Conservation (phyloP, 2,888 invertebrate genomes). For the Netelia fuscicornis region DNA sequence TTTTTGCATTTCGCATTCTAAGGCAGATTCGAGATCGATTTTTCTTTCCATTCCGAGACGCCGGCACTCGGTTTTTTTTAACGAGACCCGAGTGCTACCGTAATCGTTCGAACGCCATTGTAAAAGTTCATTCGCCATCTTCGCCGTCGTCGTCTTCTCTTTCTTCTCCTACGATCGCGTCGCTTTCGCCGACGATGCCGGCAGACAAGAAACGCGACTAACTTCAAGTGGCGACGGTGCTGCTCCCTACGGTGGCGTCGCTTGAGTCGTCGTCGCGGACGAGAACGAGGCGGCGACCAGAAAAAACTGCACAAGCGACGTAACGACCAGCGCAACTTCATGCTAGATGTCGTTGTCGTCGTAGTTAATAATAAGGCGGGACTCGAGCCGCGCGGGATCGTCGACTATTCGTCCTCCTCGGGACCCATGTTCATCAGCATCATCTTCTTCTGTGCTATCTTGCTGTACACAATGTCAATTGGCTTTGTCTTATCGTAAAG, state of each 20-base stretch:
- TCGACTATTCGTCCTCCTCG: slow-evolving; percentile 87
- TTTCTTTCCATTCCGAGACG: neutral
- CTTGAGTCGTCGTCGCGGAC: slow-evolving; percentile 29
- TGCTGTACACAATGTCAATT: slow-evolving; percentile 95
- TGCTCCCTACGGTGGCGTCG: slow-evolving; percentile 25
- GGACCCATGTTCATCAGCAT: slow-evolving; percentile 95
- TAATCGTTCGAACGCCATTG: slow-evolving; percentile 36
- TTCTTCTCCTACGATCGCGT: slow-evolving; percentile 66
- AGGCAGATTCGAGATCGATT: slow-evolving; percentile 50
- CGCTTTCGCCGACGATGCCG: slow-evolving; percentile 60
- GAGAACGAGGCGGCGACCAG: slow-evolving; percentile 8
- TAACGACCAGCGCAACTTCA: slow-evolving; percentile 14
- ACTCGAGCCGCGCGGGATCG: slow-evolving; percentile 76
- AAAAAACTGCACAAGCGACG: slow-evolving; percentile 4
- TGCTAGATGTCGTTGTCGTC: slow-evolving; percentile 21
- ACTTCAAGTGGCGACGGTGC: slow-evolving; percentile 2
- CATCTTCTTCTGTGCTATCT: slow-evolving; percentile 96
- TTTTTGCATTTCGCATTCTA: neutral
- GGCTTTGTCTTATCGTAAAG: slow-evolving; percentile 96
- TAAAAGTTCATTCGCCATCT: slow-evolving; percentile 43
- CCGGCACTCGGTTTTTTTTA: neutral
- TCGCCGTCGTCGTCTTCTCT: slow-evolving; percentile 54
- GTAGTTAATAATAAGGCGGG: slow-evolving; percentile 61
- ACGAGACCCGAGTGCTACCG: slow-evolving; percentile 30
- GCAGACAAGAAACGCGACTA: slow-evolving; percentile 25